A percentile compares a stretch with the other conserved stretches of the same genome.
phyloP scores from a whole-genome alignment of 2,888 invertebrate genomes.

The Drosophila maculinotata region DNA sequence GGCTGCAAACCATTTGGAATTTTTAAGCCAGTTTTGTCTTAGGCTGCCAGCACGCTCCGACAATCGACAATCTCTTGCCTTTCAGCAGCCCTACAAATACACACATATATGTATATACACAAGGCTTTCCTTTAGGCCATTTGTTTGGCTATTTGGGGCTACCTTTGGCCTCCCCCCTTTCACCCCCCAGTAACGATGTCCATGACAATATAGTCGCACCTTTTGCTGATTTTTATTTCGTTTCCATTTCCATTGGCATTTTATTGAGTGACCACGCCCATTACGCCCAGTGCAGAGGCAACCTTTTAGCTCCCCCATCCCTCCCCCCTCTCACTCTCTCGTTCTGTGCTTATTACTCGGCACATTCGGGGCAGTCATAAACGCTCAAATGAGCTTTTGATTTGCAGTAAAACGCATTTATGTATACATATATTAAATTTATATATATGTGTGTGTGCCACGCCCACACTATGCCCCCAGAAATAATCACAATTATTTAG shows the following conservation, averaged over 20 bases:
- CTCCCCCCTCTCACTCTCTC: no score
- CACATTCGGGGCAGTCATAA: slow-evolving; percentile 54
- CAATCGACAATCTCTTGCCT: slow-evolving; percentile 17
- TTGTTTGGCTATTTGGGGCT: slow-evolving; percentile 52
- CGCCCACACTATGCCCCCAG: slow-evolving; percentile 12
- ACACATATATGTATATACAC: no score
- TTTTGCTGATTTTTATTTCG: slow-evolving; percentile 80
- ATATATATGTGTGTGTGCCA: not conserved
- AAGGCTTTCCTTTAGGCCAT: slow-evolving; percentile 41
- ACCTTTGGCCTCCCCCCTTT: slow-evolving; percentile 1
- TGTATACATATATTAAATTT: slow-evolving; percentile 16
- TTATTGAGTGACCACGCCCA: slow-evolving; percentile 67
- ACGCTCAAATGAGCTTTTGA: slow-evolving; percentile 69
- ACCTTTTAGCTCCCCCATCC: slow-evolving; percentile 65
- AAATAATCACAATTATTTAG: slow-evolving; percentile 72
- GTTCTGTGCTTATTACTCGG: slow-evolving; percentile 79
- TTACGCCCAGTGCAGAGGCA: slow-evolving; percentile 17
- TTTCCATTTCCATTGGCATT: slow-evolving; percentile 75
- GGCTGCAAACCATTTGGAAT: slow-evolving; percentile 17
- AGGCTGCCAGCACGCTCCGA: slow-evolving; percentile 39
- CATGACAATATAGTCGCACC: slow-evolving; percentile 70
- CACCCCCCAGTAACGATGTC: slow-evolving; percentile 28
- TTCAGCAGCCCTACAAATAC: slow-evolving; percentile 5
- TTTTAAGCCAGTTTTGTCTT: slow-evolving; percentile 45
- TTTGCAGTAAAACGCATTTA: slow-evolving; percentile 55